Evolutionary conservation across 1,140 invertebrate genomes (phyloP), one percentile per base, ranked within the genome.

Genomic region (Octopus bimaculoides): DNA sequence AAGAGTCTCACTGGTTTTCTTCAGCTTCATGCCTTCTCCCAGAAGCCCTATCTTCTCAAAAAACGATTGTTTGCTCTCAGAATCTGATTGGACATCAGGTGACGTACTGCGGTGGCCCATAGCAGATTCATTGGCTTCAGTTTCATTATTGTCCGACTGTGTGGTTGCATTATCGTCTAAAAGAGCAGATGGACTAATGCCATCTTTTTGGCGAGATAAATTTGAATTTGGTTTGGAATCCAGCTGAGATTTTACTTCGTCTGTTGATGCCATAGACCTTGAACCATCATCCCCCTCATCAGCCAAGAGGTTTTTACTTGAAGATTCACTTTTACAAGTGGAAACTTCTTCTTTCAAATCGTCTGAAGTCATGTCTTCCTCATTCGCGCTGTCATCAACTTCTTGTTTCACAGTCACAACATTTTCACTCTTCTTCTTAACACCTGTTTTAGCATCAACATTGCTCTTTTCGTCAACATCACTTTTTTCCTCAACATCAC

Each of bases 1-100:
- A 3, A 71, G 66, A 5, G 66, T 71, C 14, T 71, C 66, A n/a
- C 17, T n/a, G 26, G 17, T 71, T 20, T 71, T 71, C 26, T 71
- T 71, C 66, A 71, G 17, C 26, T 71, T 71, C 66, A 71, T 71
- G 14, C 66, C 66, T 17, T 71, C 66, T 71, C 66, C 66, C 5
- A 71, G 66, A 71, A 71, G 66, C 26, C 66, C 66, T 14, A 71
- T 71, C 26, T 71, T 71, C 66, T 71, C 66, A 71, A 71, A 71
- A 20, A 71, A 71, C 17, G 66, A 71, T 71, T 71, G 66, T 17
- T 71, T 71, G 26, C 66, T 71, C 14, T 71, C 66, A 8, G 66
- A 71, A 20, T 71, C 66, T 0, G 66, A 71, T 1, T 71, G 66
- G 66, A 20, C 66, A 6, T 71, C 14, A 6, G 66, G 66, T 1